These are phyloP conservation scores for Rhabdornis inornatus DNA, from an alignment of 2,113 vertebrate species.

Conservation along the genomic window DNA sequence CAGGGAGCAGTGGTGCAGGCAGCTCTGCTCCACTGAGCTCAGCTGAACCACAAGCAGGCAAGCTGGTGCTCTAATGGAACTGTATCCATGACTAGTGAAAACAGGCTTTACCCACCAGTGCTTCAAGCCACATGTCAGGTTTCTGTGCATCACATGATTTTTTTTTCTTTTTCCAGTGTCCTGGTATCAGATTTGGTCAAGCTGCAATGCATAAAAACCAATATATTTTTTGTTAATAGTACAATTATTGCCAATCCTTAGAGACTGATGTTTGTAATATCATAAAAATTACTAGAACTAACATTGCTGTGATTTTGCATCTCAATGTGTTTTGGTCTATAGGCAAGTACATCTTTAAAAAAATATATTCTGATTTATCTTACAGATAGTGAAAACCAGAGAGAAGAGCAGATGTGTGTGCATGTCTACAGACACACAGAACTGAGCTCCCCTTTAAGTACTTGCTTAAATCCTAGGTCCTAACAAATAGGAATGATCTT, in stretches of 20 bases:
- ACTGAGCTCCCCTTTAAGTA: neutral
- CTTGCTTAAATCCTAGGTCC: neutral
- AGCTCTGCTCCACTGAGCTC: neutral
- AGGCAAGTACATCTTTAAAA: neutral
- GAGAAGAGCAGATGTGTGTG: neutral
- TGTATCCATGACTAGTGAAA: neutral
- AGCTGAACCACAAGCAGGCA: constrained; percentile 10
- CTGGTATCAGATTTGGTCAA: neutral
- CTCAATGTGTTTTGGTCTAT: neutral
- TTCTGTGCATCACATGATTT: neutral
- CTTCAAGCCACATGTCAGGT: neutral
- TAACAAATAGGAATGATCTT: constrained; percentile 8
- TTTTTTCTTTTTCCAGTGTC: neutral
- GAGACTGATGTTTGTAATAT: neutral
- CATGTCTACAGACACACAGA: neutral
- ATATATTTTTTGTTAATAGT: neutral
- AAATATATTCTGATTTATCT: neutral
- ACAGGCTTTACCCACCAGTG: neutral
- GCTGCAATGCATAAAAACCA: fast-evolving
- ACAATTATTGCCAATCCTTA: neutral
- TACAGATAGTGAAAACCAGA: neutral
- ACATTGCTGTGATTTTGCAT: neutral
- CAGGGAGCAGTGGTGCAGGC: neutral
- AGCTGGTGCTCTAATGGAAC: neutral
- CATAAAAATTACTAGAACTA: neutral